These are phyloP conservation scores for Campaea margaritaria DNA, from an alignment of 2,888 invertebrate species.

Conservation along the genomic window DNA sequence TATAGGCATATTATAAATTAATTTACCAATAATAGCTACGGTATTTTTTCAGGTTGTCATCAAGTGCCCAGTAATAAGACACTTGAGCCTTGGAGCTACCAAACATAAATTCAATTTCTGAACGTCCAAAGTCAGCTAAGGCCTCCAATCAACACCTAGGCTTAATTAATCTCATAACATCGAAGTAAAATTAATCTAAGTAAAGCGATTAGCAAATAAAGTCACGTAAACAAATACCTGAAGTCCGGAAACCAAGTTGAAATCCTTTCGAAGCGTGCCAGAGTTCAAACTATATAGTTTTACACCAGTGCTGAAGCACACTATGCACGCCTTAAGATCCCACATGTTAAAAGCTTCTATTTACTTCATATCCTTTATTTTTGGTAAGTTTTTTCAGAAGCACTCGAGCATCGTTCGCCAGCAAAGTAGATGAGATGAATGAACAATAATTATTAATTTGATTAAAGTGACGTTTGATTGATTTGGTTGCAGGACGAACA, in stretches of 20 bases:
- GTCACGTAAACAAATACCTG: conserved; percentile 56
- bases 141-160: no score
- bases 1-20: no score
- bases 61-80: no score
- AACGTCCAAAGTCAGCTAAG: no score
- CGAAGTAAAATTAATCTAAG: background rate
- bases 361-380: background rate
- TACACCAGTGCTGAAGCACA: conserved; percentile 67
- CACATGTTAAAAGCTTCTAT: conserved; percentile 52
- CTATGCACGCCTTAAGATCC: conserved; percentile 68
- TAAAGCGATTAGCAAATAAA: conserved; percentile 26
- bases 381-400: background rate
- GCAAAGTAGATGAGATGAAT: background rate
- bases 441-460: no score
- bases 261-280: conserved; percentile 63
- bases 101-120: no score
- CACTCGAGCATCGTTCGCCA: background rate
- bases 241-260: conserved; percentile 68
- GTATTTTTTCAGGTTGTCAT: no score
- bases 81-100: background rate
- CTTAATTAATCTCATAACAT: background rate
- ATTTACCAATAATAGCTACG: no score
- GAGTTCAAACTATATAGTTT: conserved; percentile 65
- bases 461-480: no score
- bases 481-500: no score